These are phyloP conservation scores for Cephalopachus bancanus DNA, from an alignment of 2,797 vertebrate genomes.

Conservation along the genomic window DNA sequence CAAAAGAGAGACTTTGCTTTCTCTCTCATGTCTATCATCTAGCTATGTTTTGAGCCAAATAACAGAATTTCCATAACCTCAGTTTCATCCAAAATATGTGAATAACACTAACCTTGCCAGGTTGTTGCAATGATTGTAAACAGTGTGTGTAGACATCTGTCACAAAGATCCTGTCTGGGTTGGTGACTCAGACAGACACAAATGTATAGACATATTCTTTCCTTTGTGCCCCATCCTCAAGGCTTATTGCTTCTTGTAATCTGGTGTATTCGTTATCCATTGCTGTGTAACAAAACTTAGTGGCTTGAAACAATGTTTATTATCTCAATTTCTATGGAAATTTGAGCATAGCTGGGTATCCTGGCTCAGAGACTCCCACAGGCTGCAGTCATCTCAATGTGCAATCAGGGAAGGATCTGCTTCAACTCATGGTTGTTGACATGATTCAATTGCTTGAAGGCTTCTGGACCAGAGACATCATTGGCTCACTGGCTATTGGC, in stretches of 20 bases:
- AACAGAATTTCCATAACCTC: neutral
- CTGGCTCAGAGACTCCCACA: neutral
- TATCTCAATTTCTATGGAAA: neutral
- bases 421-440: neutral
- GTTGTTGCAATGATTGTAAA: constrained; percentile 32
- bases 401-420: neutral
- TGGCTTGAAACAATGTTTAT: neutral
- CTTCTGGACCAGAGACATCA: neutral
- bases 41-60: neutral
- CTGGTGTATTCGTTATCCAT: neutral
- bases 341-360: neutral
- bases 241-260: neutral
- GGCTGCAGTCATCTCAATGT: neutral
- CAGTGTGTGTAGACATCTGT: neutral
- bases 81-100: constrained; percentile 11
- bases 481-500: neutral
- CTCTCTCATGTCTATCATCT: neutral
- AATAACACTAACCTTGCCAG: neutral
- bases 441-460: neutral
- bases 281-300: neutral
- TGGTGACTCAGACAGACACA: neutral
- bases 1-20: neutral
- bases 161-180: neutral
- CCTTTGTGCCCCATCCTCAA: neutral
- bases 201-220: neutral